These are phyloP conservation scores for Steinernema feltiae DNA, from an alignment of 1,140 invertebrate species.

Conservation along the genomic window DNA sequence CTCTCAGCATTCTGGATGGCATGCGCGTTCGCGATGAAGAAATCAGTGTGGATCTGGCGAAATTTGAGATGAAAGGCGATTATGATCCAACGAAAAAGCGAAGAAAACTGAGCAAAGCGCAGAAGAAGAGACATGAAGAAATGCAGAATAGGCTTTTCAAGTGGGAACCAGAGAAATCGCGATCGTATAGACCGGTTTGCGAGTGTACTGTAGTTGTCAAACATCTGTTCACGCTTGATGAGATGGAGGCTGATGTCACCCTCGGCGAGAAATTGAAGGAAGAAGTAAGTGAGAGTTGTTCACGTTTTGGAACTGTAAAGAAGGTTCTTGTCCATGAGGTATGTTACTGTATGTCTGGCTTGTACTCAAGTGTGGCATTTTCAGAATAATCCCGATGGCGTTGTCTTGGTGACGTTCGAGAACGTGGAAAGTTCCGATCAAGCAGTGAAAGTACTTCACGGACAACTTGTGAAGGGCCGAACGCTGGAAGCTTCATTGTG, in stretches of 20 bases:
- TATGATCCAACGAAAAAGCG: slow-evolving; percentile 90
- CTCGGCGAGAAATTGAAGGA: slow-evolving; percentile 67
- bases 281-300: slow-evolving; percentile 79
- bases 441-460: slow-evolving; percentile 79
- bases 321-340: slow-evolving; percentile 89
- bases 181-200: slow-evolving; percentile 74
- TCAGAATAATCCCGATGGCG: slow-evolving; percentile 82
- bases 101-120: slow-evolving; percentile 72
- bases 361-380: slow-evolving; percentile 43
- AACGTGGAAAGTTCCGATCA: slow-evolving; percentile 81
- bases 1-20: slow-evolving; percentile 82
- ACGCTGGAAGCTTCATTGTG: slow-evolving; percentile 78
- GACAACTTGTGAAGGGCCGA: slow-evolving; percentile 80
- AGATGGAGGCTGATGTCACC: slow-evolving; percentile 68
- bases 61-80: slow-evolving; percentile 87
- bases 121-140: slow-evolving; percentile 75
- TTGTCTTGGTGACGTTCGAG: slow-evolving; percentile 83
- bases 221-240: slow-evolving; percentile 81
- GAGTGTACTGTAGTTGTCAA: slow-evolving; percentile 87
- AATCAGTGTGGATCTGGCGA: slow-evolving; percentile 78
- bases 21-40: slow-evolving; percentile 67
- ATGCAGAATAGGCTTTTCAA: slow-evolving; percentile 87
- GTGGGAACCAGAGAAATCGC: slow-evolving; percentile 85
- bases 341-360: slow-evolving; percentile 60
- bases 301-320: slow-evolving; percentile 82